Base-by-base conservation (phyloP, 2,888 invertebrate genomes). In the Drosophila mayaguana region DNA sequence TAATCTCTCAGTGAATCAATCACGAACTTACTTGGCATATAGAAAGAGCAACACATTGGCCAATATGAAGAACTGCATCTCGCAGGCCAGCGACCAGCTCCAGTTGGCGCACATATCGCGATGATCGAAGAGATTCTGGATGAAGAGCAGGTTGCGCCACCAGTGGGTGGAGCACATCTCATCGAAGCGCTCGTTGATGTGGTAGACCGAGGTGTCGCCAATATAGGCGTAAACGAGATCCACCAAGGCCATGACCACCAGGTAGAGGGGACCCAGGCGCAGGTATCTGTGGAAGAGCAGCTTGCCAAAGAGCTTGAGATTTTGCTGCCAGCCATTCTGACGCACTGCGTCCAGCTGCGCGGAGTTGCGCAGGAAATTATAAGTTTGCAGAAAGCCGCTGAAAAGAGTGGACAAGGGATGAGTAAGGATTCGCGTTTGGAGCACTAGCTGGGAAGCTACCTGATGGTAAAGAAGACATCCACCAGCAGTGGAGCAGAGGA, bases 61-160 rank as follows among this genome's bases (percentile, higher is more conserved):
- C 38, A 93, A 51, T 3, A 92, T 74, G 42, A 92, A 93, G 80
- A 92, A 93, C 76, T 93, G 93, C 93, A 93, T 93, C 78, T 93
- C 93, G 63, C 93, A 93, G 46, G 93, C 93, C 71, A 93, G 65
- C 1, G 93, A 93, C 93, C 93, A 93, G 20, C 93, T 92, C 93
- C 93, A 93, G 34, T 92, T 93, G 61, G 92, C 89, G 60, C 93
- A 93, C 85, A 93, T 90, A 8, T 93, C 91, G 20, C 90, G 86
- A 68, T 92, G 92, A 54, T 90, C 83, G 63, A 91, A 93, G 0
- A 93, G 76, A 76, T 93, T 93, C 69, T 93, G 93, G 25, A 93
- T 91, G 64, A 93, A 92, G 18, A 93, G 63, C 0, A 93, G 62
- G 83, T 93, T 93, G 28, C 93, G 88, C 93, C 93, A 93, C 93